phyloP scores from a whole-genome alignment of 1,140 invertebrate species.

The Cydia fagiglandana region DNA sequence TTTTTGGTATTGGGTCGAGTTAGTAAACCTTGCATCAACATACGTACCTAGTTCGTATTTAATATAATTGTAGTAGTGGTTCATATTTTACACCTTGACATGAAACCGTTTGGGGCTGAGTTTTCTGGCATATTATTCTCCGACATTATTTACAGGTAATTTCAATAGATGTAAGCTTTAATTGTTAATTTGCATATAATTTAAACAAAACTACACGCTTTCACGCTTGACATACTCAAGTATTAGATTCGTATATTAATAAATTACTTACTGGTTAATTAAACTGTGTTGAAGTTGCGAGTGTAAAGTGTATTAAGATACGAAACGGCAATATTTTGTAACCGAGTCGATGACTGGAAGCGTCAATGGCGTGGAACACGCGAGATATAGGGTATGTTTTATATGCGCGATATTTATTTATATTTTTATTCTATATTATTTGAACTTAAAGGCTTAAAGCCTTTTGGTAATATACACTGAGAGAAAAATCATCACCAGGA shows the following conservation, averaged over 20 bases:
- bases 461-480: too few species aligned
- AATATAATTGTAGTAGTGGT: neutral
- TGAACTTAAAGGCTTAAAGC: too few species aligned
- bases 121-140: neutral
- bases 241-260: neutral
- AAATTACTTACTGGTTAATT: neutral
- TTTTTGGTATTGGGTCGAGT: constrained; percentile 39
- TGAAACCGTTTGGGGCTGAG: too few species aligned
- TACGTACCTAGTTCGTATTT: neutral
- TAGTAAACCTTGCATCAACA: neutral
- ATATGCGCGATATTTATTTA: neutral
- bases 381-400: constrained; percentile 18
- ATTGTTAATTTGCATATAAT: too few species aligned
- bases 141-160: neutral
- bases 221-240: neutral
- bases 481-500: too few species aligned
- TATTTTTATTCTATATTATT: neutral
- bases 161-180: too few species aligned
- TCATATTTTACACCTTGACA: too few species aligned
- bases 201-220: neutral
- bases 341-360: constrained; percentile 14
- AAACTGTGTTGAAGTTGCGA: neutral
- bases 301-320: constrained; percentile 32
- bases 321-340: constrained; percentile 30
- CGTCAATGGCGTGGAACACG: constrained; percentile 27